These are phyloP conservation scores for Ornithoptera priamus DNA, from an alignment of 2,888 invertebrate species.

Conservation along the genomic window DNA sequence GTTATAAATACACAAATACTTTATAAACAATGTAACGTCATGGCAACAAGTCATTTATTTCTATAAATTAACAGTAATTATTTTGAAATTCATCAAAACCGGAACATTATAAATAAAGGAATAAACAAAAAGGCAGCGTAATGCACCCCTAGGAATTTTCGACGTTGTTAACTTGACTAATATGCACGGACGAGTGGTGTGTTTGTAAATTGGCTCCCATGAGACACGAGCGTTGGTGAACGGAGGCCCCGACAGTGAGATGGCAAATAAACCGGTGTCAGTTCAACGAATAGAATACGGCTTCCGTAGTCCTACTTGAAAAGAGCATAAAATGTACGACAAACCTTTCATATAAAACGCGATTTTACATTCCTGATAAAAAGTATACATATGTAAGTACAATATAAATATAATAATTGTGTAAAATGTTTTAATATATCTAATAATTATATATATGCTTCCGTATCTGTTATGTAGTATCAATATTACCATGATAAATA, in stretches of 20 bases:
- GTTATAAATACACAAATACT: no score
- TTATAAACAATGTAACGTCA: no score
- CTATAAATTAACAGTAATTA: no score
- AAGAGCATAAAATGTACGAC: slow-evolving; percentile 1
- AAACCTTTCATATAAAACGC: no score
- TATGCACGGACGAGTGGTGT: slow-evolving; percentile 13
- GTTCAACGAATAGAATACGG: slow-evolving; percentile 7
- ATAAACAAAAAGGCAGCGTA: slow-evolving; percentile 14
- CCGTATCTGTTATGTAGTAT: no score
- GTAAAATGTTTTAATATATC: no score
- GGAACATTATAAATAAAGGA: slow-evolving; percentile 9
- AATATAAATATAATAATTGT: no score
- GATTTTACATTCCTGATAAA: no score
- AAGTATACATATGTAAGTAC: no score
- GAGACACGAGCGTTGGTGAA: slow-evolving; percentile 17
- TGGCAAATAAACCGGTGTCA: slow-evolving; percentile 20
- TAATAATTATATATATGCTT: no score
- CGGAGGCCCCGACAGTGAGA: slow-evolving; percentile 10
- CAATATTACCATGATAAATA: no score
- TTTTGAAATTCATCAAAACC: slow-evolving; percentile 17
- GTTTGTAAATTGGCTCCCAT: slow-evolving; percentile 24
- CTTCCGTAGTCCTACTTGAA: neutral
- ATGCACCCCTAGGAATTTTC: slow-evolving; percentile 12
- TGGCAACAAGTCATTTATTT: no score
- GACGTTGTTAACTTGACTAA: slow-evolving; percentile 18